Evolutionary conservation across 1,140 invertebrate species (phyloP), one percentile per base, ranked within the genome.

Genomic region (Ridgeia piscesae): DNA sequence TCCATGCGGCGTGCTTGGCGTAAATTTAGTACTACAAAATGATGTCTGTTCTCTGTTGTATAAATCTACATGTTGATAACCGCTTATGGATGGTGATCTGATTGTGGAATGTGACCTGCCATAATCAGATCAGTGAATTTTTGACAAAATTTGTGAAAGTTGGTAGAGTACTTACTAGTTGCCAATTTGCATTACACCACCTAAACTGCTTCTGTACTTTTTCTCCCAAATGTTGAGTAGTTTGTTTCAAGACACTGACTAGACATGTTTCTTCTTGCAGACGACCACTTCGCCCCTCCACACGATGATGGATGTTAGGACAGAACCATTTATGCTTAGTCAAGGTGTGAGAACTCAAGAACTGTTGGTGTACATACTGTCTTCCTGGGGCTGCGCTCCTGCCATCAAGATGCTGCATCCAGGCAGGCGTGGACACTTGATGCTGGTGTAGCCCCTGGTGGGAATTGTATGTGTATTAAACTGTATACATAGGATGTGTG

Each of bases 281-380:
- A 91, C 58, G 33, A 91, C 35, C 91, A 34, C 42, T 91, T 91
- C 58, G 91, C 91, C 58, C 91, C 33, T 11, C 91, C 91, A 91
- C 58, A 77, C 58, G 58, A 77, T 9, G 58, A 77, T 9, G 11
- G 58, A 77, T 77, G 6, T 77, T 77, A 77, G 58, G 58, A 77
- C 58, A 77, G 58, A 77, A 31, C 27, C 58, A 77, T 77, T 21
- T 77, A 77, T 77, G 58, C 58, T 77, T 77, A 77, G 58, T 21
- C 11, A 77, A 27, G 58, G 27, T 21, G 27, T 27, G 58, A 77
- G 17, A 77, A 77, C 58, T 77, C 58, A 9, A 77, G 58, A 77
- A 77, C 58, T 77, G 58, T 77, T 77, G 58, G 58, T 77, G 58
- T 77, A 77, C 58, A 77, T 77, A 77, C 58, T 77, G 27, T 21